phyloP scores from a whole-genome alignment of 2,888 invertebrate species.

The Yponomeuta malinellus region DNA sequence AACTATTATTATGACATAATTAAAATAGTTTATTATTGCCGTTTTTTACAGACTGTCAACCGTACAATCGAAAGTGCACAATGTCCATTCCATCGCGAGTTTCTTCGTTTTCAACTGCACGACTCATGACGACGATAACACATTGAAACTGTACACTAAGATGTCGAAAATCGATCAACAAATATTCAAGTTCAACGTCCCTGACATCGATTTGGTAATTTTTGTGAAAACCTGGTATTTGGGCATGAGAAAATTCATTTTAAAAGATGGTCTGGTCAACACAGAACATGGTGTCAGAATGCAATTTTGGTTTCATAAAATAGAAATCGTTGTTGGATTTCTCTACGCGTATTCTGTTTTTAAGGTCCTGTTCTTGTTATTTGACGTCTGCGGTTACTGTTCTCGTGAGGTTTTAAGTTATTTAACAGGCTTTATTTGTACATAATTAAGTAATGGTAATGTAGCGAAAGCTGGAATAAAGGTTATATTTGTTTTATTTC shows the following conservation, averaged over 20 bases:
- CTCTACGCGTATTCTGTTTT: not conserved
- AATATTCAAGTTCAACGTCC: slow-evolving; percentile 21
- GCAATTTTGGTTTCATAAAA: slow-evolving; percentile 15
- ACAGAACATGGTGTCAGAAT: slow-evolving; percentile 19
- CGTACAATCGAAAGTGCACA: slow-evolving; percentile 19
- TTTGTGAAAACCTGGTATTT: slow-evolving; percentile 19
- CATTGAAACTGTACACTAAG: slow-evolving; percentile 9
- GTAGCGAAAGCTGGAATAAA: too few species aligned
- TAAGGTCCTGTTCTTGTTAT: not conserved
- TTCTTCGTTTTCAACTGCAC: slow-evolving; percentile 19
- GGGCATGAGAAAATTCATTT: slow-evolving; percentile 20
- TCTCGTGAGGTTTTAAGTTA: not conserved
- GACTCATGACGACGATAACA: slow-evolving; percentile 18
- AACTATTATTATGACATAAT: too few species aligned
- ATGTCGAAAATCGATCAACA: slow-evolving; percentile 17
- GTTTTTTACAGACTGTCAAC: slow-evolving; percentile 15
- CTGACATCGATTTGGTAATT: slow-evolving; percentile 16
- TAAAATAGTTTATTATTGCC: too few species aligned
- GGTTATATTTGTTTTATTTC: too few species aligned
- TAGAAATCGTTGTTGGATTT: not conserved
- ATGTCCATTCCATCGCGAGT: slow-evolving; percentile 15
- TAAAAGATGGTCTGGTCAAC: slow-evolving; percentile 20
- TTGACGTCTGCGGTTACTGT: not conserved
- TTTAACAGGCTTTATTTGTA: not conserved
- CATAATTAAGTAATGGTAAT: not conserved